These are phyloP conservation scores for Tiliqua scincoides DNA, from an alignment of 2,113 vertebrate genomes.

Conservation along the genomic window DNA sequence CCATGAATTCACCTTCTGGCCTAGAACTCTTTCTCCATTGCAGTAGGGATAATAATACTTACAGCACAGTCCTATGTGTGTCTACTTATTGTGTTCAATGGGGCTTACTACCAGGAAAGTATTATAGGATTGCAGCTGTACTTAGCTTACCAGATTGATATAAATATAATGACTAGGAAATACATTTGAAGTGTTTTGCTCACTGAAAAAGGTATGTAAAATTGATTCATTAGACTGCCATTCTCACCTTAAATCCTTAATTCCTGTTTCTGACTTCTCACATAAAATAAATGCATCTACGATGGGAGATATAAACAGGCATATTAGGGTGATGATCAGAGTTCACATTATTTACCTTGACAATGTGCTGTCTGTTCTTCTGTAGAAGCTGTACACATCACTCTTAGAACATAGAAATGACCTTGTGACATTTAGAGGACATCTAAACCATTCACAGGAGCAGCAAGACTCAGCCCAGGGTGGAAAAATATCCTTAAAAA, in stretches of 20 bases:
- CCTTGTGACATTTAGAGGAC: not conserved
- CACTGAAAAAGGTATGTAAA: no score
- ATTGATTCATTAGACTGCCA: not conserved
- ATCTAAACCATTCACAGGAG: not conserved
- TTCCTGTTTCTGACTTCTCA: not conserved
- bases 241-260: not conserved
- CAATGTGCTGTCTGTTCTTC: not conserved
- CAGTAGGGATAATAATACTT: no score
- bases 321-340: not conserved
- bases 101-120: no score
- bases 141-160: no score
- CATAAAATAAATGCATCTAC: not conserved
- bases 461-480: not conserved
- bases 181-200: no score
- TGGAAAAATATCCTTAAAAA: no score
- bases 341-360: not conserved
- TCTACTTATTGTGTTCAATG: no score
- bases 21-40: no score
- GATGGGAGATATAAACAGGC: not conserved
- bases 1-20: no score
- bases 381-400: not conserved
- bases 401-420: not conserved
- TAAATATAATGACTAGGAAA: no score
- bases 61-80: not conserved
- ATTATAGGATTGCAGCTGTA: no score